A percentile compares a stretch with the other conserved stretches of the same genome.
Evolutionary conservation across 2,888 invertebrate genomes (phyloP).

Genomic region (Macrosoma leucophasiata): DNA sequence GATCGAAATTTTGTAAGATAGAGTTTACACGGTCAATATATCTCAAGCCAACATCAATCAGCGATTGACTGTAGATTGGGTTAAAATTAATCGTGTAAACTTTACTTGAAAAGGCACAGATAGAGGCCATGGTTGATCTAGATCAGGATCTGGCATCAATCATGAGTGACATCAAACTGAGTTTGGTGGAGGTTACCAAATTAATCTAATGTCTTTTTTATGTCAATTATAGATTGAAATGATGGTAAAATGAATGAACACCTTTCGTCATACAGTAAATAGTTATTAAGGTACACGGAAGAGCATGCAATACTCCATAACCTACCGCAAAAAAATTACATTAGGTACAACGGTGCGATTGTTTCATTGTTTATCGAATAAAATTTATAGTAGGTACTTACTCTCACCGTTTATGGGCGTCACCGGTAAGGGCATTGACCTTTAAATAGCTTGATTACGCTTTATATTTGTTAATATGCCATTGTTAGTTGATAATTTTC

Average conservation of each 20-base stretch:
- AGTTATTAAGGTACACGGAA: conserved; percentile 43
- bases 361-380: conserved; percentile 69
- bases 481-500: too few relatives aligned
- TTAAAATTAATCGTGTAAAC: too few relatives aligned
- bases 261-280: conserved; percentile 26
- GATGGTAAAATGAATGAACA: conserved; percentile 5
- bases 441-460: conserved; percentile 64
- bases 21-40: too few relatives aligned
- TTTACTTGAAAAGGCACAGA: too few relatives aligned
- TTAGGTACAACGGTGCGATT: conserved; percentile 50
- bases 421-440: conserved; percentile 59
- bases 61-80: too few relatives aligned
- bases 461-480: conserved; percentile 69
- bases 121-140: too few relatives aligned
- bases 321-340: conserved; percentile 66
- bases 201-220: too few relatives aligned
- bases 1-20: too few relatives aligned
- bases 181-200: too few relatives aligned
- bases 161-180: too few relatives aligned
- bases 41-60: too few relatives aligned
- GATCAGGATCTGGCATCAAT: too few relatives aligned
- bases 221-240: conserved; percentile 7
- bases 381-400: conserved; percentile 54
- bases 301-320: conserved; percentile 46
- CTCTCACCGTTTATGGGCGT: conserved; percentile 48